Percentiles rank a stretch among this genome's conserved stretches.
phyloP scores from a whole-genome alignment of 2,888 invertebrate species.

The Strigamia transsilvanica region DNA sequence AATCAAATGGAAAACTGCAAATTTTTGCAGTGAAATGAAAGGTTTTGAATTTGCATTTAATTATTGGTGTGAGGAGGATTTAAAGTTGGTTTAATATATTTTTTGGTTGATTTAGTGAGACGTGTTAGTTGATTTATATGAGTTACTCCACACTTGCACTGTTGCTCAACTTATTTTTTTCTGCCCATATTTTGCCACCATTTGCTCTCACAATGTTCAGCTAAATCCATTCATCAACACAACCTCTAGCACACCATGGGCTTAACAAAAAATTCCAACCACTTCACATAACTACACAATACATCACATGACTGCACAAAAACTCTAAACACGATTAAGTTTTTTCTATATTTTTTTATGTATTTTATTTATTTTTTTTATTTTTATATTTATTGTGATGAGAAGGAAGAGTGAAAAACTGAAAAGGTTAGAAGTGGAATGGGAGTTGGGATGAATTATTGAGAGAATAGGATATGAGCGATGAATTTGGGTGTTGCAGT shows the following conservation, averaged over 20 bases:
- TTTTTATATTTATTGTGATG: background rate
- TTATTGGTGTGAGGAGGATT: no score
- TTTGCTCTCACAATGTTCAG: constrained; percentile 22
- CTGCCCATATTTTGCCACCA: background rate
- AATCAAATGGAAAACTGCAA: no score
- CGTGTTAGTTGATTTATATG: constrained; percentile 4
- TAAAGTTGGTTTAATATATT: background rate
- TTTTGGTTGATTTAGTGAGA: background rate
- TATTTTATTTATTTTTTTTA: no score
- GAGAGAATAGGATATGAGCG: background rate
- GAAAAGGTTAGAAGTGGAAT: background rate
- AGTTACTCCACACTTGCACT: background rate
- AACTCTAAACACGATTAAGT: background rate
- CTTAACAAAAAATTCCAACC: background rate
- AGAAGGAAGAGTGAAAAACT: background rate
- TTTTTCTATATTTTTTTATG: no score
- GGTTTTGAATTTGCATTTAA: no score
- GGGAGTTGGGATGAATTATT: background rate
- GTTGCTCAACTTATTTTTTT: constrained; percentile 11
- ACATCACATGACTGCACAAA: constrained; percentile 15
- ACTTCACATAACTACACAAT: constrained; percentile 12
- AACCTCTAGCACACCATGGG: background rate
- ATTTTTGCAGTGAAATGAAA: no score
- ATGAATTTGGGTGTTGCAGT: background rate
- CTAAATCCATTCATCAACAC: constrained; percentile 26